Evolutionary conservation across 92 coral and sea anemone species (phyloP), one percentile per base, ranked within the genome.

Genomic region (Phymanthus crucifer): DNA sequence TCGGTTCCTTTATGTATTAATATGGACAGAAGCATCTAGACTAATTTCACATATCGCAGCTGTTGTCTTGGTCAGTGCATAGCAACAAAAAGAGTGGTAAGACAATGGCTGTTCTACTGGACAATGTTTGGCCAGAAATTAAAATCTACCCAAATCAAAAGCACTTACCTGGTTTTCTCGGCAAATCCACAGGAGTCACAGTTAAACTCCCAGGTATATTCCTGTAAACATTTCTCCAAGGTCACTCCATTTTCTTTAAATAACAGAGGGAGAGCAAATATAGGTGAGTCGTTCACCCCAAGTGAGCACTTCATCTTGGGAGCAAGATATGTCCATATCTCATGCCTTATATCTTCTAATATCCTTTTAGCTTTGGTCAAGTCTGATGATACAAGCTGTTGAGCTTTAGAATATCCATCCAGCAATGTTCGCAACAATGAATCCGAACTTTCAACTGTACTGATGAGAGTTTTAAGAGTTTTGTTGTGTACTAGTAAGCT

Each of bases 221-320:
- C 87, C 76, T 95, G 99, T 7, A 78, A 67, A 66, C 90, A 80
- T 17, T 78, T 84, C 36, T 95, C 88, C 26, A 80, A 33, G 17
- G 86, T 81, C 2, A 32, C 24, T 17, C 46, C n/a, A 70, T 83
- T 86, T 47, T 91, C 98, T 71, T 89, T 79, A n/a, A 95, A 82
- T 67, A 95, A 75, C n/a, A 91, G 54, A 7, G 84, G 97, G 50
- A 95, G 78, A 6, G 96, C 94, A 5, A 75, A 82, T 24, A 95
- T 78, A 1, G 99, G 96, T 19, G 97, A 91, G 77, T 95, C 99
- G 66, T 95, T 91, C 18, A 93, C 91, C 61, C 98, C 99, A 16
- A 85, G 80, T 52, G 84, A 66, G 57, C 99, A 95, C 73, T 93
- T 89, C 96, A 95, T 90, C 46, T 84, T 91, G 18, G 96, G 93